Conservation (phyloP, 2,113 vertebrate genomes). For the Callionymus lyra region DNA sequence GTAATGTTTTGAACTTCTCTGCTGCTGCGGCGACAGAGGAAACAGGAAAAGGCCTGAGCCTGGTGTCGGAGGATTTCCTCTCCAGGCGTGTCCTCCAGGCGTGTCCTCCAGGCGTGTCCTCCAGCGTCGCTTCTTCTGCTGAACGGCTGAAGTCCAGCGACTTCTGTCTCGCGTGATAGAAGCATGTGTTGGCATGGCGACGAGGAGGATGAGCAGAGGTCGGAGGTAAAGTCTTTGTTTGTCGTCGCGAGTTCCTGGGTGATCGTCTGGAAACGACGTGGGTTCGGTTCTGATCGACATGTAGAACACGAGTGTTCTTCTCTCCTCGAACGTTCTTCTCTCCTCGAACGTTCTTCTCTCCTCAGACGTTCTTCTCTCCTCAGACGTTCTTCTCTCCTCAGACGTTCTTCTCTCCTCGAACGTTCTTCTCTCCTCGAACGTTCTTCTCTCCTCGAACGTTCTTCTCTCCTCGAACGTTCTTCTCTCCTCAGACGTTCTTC, state of each 20-base stretch:
- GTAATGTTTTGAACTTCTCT: constrained; percentile 9
- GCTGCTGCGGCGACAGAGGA: constrained; percentile 53
- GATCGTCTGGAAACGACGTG: not conserved
- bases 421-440: no score
- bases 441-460: no score
- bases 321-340: no score
- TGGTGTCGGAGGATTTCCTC: constrained; percentile 66
- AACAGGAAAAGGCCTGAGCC: constrained; percentile 67
- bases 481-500: no score
- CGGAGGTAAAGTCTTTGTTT: constrained; percentile 50
- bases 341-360: no score
- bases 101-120: constrained; percentile 58
- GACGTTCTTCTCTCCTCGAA: no score
- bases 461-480: no score
- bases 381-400: no score
- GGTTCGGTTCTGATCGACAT: not conserved
- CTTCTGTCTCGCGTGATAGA: not conserved
- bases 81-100: no score
- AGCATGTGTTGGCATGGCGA: constrained; percentile 66
- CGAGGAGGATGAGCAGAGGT: constrained; percentile 55
- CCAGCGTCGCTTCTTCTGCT: constrained; percentile 45
- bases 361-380: no score
- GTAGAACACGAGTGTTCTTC: not conserved
- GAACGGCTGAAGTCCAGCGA: not conserved
- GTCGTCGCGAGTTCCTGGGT: constrained; percentile 21